Evolutionary conservation across 1,140 invertebrate genomes (phyloP).

Genomic region (Drosophila athabasca): DNA sequence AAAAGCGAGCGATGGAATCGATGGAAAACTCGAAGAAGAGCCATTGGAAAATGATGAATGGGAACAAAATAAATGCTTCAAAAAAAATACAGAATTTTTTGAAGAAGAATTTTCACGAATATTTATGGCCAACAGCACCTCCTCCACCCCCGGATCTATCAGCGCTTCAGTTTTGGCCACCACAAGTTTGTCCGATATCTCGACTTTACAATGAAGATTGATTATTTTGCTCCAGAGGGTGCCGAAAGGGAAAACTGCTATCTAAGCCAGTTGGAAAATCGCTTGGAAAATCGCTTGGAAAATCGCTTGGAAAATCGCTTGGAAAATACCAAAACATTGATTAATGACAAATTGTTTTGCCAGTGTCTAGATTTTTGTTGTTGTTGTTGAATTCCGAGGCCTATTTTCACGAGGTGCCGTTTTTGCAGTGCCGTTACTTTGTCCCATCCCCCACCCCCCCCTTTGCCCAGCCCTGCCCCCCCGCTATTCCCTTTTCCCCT

Average conservation of each 20-base stretch:
- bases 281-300: conserved; percentile 27
- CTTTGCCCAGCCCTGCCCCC: background rate
- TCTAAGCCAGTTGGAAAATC: conserved; percentile 15
- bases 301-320: background rate
- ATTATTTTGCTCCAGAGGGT: conserved; percentile 32
- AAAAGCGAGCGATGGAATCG: no score
- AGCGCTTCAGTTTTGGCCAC: background rate
- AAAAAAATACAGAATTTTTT: no score
- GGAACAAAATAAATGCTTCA: no score
- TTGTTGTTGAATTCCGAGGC: conserved; percentile 37
- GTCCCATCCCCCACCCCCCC: conserved; percentile 5
- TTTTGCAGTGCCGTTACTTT: conserved; percentile 43
- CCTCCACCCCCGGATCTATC: no score
- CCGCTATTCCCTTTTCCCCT: background rate
- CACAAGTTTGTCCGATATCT: conserved; percentile 20
- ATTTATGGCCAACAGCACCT: no score
- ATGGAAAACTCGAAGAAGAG: no score
- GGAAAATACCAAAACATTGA: conserved; percentile 63
- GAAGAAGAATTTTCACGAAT: no score
- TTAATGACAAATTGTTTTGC: conserved; percentile 79
- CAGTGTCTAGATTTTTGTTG: conserved; percentile 24
- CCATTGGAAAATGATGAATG: no score
- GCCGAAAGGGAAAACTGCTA: background rate
- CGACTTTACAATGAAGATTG: conserved; percentile 48
- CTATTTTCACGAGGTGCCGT: conserved; percentile 48